Evolutionary conservation across 1,140 invertebrate species (phyloP), one percentile per base, ranked within the genome.

Genomic region (Macrosteles quadrilineatus): DNA sequence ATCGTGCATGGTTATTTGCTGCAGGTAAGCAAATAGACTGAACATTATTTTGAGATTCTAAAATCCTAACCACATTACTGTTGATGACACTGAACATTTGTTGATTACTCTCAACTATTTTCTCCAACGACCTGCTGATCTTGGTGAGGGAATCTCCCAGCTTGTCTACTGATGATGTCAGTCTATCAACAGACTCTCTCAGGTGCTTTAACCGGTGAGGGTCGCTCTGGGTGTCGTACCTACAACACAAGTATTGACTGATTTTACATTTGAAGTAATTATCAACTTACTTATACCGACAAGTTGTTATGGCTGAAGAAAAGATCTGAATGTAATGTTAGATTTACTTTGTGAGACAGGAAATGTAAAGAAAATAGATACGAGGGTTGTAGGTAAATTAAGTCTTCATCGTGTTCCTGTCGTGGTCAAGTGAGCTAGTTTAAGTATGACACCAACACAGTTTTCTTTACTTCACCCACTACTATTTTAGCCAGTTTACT

Each of bases 1-100:
- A 36, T 36, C 32, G n/a, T n/a, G n/a, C 32, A 6, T 50, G 47
- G 47, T 50, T 6, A n/a, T 50, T 50, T 21, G n/a, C 47, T 3
- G 14, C 4, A 19, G 47, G 47, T 21, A 19, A 19, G 47, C 47
- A 50, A 21, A n/a, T 3, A 50, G 47, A 4, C 47, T 50, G 47
- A 21, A 50, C 4, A 21, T 19, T 50, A 21, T 21, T 17, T 19
- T 50, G 47, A 50, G 47, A 50, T 50, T 50, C 47, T 50, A 50
- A 21, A 50, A 50, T 50, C 21, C 47, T 50, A 50, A 50, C 47
- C 4, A 50, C 47, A 50, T 50, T 50, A 21, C 47, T 50, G 47
- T 50, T 50, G 4, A 50, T 50, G n/a, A 21, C 4, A n/a, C 14
- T 50, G n/a, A 50, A 50, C 47, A 50, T 50, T 50, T 50, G 47